Base-by-base conservation (phyloP, 2,113 vertebrate species). In the Clarias batrachus region DNA sequence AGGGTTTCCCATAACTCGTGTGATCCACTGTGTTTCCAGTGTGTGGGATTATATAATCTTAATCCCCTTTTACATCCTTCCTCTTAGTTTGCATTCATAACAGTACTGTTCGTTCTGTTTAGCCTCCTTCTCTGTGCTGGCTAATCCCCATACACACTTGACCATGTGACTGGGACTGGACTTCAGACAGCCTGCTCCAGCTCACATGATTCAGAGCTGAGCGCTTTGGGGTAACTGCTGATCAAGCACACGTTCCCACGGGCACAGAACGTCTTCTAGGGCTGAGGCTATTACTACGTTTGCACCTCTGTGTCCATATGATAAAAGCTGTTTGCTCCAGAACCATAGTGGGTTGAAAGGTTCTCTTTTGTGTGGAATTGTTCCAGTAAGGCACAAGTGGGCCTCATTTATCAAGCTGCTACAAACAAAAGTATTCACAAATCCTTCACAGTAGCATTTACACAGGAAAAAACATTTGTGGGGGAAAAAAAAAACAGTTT, bases 101-200 rank as follows among this genome's bases (percentile, higher is more conserved):
- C 23, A 48, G 13, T 76, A 21, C 48, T 80, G 81, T 76, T 78
- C 80, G 57, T 57, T 65, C 21, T 86, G 59, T 80, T 89, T 82
- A 66, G 78, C 81, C 65, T 83, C 65, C 54, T 74, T 5, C 25
- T n/a, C 65, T 74, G 71, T 71, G 65, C 41, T 60, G 77, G n/a
- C 81, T 90, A 88, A 88, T 90, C 89, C 57, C 33, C 30, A 62
- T 81, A 81, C n/a, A 86, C 83, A 76, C 30, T 83, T 6, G 74
- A 62, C 37, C 82, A 86, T 86, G 57, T 83, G 80, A 59, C 86
- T 17, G 41, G 30, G n/a, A 25, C 79, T 87, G 86, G 71, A 16
- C 82, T 60, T 27, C 25, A 52, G 81, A 56, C 68, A 87, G 59
- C 12, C 48, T 80, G 68, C 86, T 1, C 82, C 57, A 82, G 33